Evolutionary conservation across 2,113 vertebrate genomes (phyloP).

Genomic region (Haplotaxodon microlepis): DNA sequence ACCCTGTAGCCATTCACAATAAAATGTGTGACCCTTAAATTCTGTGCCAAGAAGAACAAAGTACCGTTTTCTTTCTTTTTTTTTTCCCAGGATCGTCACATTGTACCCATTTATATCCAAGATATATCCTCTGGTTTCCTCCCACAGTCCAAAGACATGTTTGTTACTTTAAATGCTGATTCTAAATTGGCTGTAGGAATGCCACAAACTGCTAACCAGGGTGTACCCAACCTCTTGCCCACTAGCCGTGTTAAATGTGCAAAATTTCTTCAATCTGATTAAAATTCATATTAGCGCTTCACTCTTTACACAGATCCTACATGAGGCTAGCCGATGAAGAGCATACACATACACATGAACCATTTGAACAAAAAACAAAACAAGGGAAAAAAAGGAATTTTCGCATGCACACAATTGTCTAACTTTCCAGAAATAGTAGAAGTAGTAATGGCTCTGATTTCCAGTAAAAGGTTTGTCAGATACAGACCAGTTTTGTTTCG

Average conservation of each 20-base stretch:
- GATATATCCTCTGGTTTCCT: neutral
- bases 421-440: neutral
- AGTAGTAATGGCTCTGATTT: neutral
- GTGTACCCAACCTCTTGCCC: fast-evolving
- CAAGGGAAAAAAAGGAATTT: fast-evolving
- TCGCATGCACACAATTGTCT: neutral
- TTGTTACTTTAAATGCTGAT: neutral
- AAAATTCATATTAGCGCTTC: neutral
- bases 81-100: fast-evolving
- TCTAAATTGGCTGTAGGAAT: neutral
- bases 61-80: neutral
- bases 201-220: fast-evolving
- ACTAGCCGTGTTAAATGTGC: fast-evolving
- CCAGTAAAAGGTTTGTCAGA: fast-evolving
- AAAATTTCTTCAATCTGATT: neutral
- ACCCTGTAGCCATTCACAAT: neutral
- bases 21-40: neutral
- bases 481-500: neutral
- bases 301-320: fast-evolving
- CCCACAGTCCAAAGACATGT: neutral
- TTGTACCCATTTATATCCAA: neutral
- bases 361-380: neutral
- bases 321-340: fast-evolving
- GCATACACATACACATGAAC: neutral
- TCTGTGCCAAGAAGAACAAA: neutral